phyloP scores from a whole-genome alignment of 2,797 vertebrate species.

The Clarias laeviceps region DNA sequence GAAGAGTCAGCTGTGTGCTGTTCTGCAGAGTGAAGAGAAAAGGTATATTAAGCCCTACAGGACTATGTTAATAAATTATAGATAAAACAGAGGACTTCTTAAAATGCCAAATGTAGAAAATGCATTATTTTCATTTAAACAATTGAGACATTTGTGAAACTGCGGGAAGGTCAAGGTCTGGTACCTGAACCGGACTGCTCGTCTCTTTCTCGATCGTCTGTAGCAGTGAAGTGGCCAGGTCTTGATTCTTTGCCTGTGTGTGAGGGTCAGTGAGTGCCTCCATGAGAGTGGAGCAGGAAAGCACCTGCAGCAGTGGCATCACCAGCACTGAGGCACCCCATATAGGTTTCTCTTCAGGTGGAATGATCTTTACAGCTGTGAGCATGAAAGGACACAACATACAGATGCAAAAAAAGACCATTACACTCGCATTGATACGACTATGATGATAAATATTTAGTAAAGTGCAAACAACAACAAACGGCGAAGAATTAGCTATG shows the following conservation, averaged over 20 bases:
- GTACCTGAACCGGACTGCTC: conserved; percentile 59
- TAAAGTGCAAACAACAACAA: background rate
- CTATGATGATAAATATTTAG: background rate
- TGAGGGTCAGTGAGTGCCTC: conserved; percentile 74
- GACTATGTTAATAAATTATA: background rate
- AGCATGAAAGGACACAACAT: background rate
- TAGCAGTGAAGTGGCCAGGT: conserved; percentile 78
- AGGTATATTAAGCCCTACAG: background rate
- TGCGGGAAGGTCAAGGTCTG: background rate
- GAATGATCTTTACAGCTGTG: conserved; percentile 80
- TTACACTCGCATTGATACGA: background rate
- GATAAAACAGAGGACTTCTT: background rate
- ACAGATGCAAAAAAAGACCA: background rate
- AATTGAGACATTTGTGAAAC: background rate
- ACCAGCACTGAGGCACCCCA: conserved; percentile 75
- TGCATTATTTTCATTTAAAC: too few species aligned
- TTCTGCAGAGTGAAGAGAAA: conserved; percentile 49
- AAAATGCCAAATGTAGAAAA: background rate
- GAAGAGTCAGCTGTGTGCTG: conserved; percentile 60
- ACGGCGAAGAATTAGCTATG: background rate
- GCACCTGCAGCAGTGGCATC: conserved; percentile 87
- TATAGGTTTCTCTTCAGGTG: conserved; percentile 65
- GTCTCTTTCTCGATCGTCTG: conserved; percentile 69
- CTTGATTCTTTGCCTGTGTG: conserved; percentile 72
- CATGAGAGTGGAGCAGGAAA: conserved; percentile 79